Evolutionary conservation across 1,140 invertebrate genomes (phyloP).

Genomic region (Pseudomyrmex flavicornis): DNA sequence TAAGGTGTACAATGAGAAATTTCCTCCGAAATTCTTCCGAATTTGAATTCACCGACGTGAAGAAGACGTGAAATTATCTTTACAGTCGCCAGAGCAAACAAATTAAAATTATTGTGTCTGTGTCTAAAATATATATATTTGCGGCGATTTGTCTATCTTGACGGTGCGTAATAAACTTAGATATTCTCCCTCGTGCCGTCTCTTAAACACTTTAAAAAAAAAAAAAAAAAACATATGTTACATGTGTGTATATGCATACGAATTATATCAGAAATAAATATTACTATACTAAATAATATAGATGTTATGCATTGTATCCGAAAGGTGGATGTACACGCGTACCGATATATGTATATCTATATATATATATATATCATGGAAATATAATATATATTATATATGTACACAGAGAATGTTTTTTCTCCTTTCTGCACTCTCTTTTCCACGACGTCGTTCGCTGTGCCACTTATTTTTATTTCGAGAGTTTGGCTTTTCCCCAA

Average conservation of each 20-base stretch:
- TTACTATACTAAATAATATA: slow-evolving; percentile 72
- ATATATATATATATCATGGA: slow-evolving; percentile 65
- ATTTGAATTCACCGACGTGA: not conserved
- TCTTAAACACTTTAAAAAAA: slow-evolving; percentile 49
- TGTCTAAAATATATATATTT: slow-evolving; percentile 21
- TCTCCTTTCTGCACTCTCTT: not conserved
- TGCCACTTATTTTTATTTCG: too few relatives aligned
- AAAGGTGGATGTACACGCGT: slow-evolving; percentile 80
- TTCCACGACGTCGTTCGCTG: too few relatives aligned
- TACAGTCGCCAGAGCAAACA: slow-evolving; percentile 17
- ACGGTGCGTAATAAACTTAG: slow-evolving; percentile 8
- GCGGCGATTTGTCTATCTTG: slow-evolving; percentile 11
- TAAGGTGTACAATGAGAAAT: slow-evolving; percentile 1
- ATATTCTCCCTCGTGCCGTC: slow-evolving; percentile 35
- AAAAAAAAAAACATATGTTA: slow-evolving; percentile 45
- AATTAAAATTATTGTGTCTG: slow-evolving; percentile 6
- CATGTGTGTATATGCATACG: slow-evolving; percentile 64
- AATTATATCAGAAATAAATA: slow-evolving; percentile 68
- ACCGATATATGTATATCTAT: slow-evolving; percentile 64
- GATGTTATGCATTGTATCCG: slow-evolving; percentile 77
- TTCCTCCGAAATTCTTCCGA: not conserved
- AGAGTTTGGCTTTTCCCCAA: too few relatives aligned
- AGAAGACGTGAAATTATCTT: slow-evolving; percentile 21
- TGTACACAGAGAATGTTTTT: slow-evolving; percentile 41
- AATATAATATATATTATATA: slow-evolving; percentile 80